Evolutionary conservation across 2,113 vertebrate species (phyloP), one percentile per base, ranked within the genome.

Genomic region (Myxocyprinus asiaticus): DNA sequence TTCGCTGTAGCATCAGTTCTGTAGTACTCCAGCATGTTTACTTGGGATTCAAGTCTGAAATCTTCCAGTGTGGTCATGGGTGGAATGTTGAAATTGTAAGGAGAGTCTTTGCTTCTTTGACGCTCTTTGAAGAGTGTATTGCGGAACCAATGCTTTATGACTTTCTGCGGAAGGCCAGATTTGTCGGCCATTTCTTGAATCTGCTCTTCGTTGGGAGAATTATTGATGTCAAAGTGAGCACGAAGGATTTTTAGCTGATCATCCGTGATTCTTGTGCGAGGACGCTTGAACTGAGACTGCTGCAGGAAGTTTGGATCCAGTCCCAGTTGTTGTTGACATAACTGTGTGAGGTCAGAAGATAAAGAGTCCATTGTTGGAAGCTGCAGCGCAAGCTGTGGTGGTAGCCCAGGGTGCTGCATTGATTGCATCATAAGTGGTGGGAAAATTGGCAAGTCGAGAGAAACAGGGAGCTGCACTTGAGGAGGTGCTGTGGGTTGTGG

Each of bases 61-160:
- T 99, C 98, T 84, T 99, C 98, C 88, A 99, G 85, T 45, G 96
- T 98, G 7, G 98, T 98, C 87, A 99, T 95, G 11, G 98, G 98
- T 73, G 98, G 98, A 89, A 98, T 99, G 86, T 90, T 99, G 85
- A 99, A 99, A 88, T 99, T 99, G 84, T 99, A 99, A 0, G 98
- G 98, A 0, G 98, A 99, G 89, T 99, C 98, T 89, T 99, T 99
- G 85, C 98, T 99, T 82, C 98, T 92, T 88, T 99, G 98, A 56
- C 98, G 90, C 82, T 99, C 98, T 90, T 99, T 99, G 83, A 99
- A 99, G 11, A 99, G 92, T 0, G 98, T 99, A 84, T 99, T 99
- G 82, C 98, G 95, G 90, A 99, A 99, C 98, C 98, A 99, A 91
- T 99, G 98, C 88, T 99, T 99, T 86, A 99, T 99, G 77, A 99